Evolutionary conservation across 2,888 invertebrate genomes (phyloP).

Genomic region (Synergus itoensis): DNA sequence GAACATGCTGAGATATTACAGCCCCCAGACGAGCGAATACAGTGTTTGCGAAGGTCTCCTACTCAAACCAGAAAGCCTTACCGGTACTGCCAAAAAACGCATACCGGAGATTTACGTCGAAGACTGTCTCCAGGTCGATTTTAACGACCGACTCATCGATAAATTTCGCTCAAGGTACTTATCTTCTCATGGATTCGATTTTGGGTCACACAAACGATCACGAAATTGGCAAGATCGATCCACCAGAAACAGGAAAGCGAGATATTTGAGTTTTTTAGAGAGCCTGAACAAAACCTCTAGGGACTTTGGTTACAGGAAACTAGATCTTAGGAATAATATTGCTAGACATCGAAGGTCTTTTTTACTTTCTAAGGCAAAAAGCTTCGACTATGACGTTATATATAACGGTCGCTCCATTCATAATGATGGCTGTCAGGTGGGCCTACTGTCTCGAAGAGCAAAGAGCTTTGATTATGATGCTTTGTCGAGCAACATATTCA

Average conservation of each 20-base stretch:
- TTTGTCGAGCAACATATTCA: conserved; percentile 74
- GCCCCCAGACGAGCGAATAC: conserved; percentile 74
- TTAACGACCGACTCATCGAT: conserved; percentile 69
- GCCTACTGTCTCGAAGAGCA: conserved; percentile 62
- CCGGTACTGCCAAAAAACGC: conserved; percentile 54
- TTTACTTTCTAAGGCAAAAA: conserved; percentile 69
- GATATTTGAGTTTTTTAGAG: conserved; percentile 22
- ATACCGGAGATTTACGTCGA: conserved; percentile 74
- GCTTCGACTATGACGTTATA: conserved; percentile 72
- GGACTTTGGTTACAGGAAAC: not conserved
- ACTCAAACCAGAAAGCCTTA: conserved; percentile 67
- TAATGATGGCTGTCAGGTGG: conserved; percentile 47
- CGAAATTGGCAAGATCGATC: conserved; percentile 66
- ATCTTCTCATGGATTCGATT: conserved; percentile 55
- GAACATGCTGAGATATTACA: conserved; percentile 73
- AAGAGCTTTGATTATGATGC: conserved; percentile 75
- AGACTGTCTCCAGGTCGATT: conserved; percentile 71
- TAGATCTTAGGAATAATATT: conserved; percentile 14
- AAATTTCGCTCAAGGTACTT: conserved; percentile 66
- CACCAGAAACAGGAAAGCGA: conserved; percentile 52
- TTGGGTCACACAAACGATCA: conserved; percentile 54
- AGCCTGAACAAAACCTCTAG: not conserved
- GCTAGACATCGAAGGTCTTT: conserved; percentile 59
- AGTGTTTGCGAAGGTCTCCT: conserved; percentile 70
- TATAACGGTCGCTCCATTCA: conserved; percentile 54